Evolutionary conservation across 2,888 invertebrate species (phyloP), one percentile per base, ranked within the genome.

Genomic region (Drosophila mettleri): DNA sequence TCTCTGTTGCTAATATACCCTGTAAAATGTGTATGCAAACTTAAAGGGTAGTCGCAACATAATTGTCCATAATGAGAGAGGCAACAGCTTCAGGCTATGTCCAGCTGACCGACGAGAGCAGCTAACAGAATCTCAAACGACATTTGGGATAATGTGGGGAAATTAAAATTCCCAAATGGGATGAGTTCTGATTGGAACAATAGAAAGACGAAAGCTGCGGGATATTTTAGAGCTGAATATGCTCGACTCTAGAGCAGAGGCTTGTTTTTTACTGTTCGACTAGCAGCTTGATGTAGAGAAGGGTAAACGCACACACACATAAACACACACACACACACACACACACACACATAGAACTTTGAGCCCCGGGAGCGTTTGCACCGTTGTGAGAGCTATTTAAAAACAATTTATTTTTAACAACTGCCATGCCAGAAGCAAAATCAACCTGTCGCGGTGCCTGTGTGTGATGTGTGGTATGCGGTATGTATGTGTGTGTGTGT

Each of bases 371-470:
- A 49, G 57, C 55, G 64, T 58, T 43, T 57, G 66, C 55, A 81
- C 70, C 78, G 68, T 73, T 72, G 75, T 73, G 70, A 69, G 74
- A 88, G 88, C 86, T 83, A 86, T 85, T 85, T 85, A 82, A 85
- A 88, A 85, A 82, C 86, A 85, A 85, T 85, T 85, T 85, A 88
- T 85, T 88, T 86, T 82, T 80, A 86, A 78, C 85, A 86, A 82
- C 64, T 71, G 78, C 72, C 67, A 70, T 66, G 80, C 86, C 86
- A 68, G 69, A 43, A 58, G 87, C 86, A 66, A 82, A 82, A 51
- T 78, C 79, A 75, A 82, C 80, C 82, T 85, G 82, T 69, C 82
- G 82, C 81, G 12, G 24, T 62, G 58, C 55, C 52, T 64, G 43
- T 38, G 33, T 62, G 33, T 61, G 55, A 58, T 58, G 48, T 51